Conservation (phyloP, 2,888 invertebrate species). For the Alviniconcha strummeri region DNA sequence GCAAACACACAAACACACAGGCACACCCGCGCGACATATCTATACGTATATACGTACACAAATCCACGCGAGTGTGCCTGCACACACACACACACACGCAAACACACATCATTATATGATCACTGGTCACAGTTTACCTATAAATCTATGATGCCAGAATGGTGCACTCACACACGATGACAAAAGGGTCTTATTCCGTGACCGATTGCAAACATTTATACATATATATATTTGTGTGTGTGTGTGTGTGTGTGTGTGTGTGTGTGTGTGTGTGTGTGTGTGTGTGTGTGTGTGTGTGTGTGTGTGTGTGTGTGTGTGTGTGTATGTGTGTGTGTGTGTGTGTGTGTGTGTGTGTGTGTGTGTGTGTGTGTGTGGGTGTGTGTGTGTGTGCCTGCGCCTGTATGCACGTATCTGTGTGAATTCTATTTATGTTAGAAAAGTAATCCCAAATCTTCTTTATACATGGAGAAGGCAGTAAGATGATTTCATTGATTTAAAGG, state of each 20-base stretch:
- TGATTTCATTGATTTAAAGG: neutral
- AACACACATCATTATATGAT: neutral
- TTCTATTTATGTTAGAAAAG: neutral
- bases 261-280: constrained; percentile 10
- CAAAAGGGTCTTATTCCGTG: neutral
- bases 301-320: constrained; percentile 5
- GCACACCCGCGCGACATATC: no score
- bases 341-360: neutral
- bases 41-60: neutral
- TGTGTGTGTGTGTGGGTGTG: constrained; percentile 7
- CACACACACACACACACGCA: neutral
- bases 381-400: constrained; percentile 5
- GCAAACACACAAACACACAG: neutral
- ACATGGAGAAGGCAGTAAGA: neutral
- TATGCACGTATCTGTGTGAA: neutral
- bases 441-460: neutral
- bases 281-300: neutral
- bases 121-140: no score
- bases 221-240: neutral
- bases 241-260: neutral
- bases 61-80: neutral
- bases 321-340: neutral
- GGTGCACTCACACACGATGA: neutral
- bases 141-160: neutral
- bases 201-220: neutral